Base-by-base conservation (phyloP, 2,797 vertebrate genomes). In the Manis pentadactyla region DNA sequence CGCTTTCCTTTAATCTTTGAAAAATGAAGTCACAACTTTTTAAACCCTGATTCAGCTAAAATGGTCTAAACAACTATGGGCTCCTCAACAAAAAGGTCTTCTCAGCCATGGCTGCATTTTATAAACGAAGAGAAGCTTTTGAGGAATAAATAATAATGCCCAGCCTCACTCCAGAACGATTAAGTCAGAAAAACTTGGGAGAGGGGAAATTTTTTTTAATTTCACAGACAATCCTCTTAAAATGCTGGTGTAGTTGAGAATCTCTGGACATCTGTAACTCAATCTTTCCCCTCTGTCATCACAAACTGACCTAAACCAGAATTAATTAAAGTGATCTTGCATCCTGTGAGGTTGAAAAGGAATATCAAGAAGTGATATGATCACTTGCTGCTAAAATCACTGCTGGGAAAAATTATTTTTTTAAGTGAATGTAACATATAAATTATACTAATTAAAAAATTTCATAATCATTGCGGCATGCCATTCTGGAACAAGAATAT, bases 401-500 rank as follows among this genome's bases (percentile, higher is more conserved):
- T 46, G 14, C 23, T 75, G 29, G 61, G 46, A 42, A 91, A 94
- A 95, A 57, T 14, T 64, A 90, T 34, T 57, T 64, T 77, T 92
- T n/a, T 15, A 74, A 37, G 49, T 87, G 9, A 51, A 78, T 12
- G 61, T 17, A 85, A 21, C 13, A 49, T 5, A 46, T 29, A 85
- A 49, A 87, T 82, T 61, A 46, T 46, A 46, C 27, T 77, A 93
- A 63, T 87, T 93, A 46, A 92, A 90, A 2, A 78, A 95, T 71
- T 91, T 95, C 27, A 77, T 23, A 53, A 94, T 81, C 77, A 75
- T 25, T 57, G 14, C 63, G 29, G 23, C 11, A 66, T 61, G 31
- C 42, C 7, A 81, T 42, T 85, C 55, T 64, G 13, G 23, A 53
- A 83, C 21, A 97, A 90, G 46, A 90, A 49, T 34, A 79, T 49